Base-by-base conservation (phyloP, 2,888 invertebrate species). In the Odontothrips loti region DNA sequence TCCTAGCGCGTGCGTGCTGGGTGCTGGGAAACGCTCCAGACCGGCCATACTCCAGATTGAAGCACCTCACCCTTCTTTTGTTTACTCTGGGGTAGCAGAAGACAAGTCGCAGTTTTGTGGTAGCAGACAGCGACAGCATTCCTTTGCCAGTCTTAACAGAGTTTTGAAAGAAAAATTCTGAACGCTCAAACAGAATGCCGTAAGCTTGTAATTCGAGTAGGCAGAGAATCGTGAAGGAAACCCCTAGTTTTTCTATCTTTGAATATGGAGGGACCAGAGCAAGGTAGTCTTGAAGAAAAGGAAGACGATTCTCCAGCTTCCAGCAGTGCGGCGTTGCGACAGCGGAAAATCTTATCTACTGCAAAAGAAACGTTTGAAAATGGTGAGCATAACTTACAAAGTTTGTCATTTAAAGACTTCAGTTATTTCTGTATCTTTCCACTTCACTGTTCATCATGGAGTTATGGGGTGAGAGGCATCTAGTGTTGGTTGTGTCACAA, bases 361-460 rank as follows among this genome's bases (percentile, higher is more conserved):
- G 90, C 91, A 82, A 90, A 90, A 86, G 89, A 90, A 85, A 90
- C 90, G 82, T 86, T 90, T 82, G 90, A 90, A 85, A 90, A 90
- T 87, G 90, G 90, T 90, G 86, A 87, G 86, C 85, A 79, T 47
- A 43, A 11, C 20, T 17, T 58, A 58, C 17, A 17, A 6, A 20
- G 17, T 9, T 75, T 9, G 27, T 27, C 27, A 27, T 43, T 6
- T 43, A 6, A 43, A 6, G 68, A 23, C 12, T 27, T 75, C 23
- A 51, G 34, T 58, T 17, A 15, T 11, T 58, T 20, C 79, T 4
- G 34, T 10, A 1, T 79, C n/a, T 2, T 0, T 79, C 15, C 9
- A 79, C 11, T 15, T 34, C 79, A 43, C 6, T 20, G 48, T 23
- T 47, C 4, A 10, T 17, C 17, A 79, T n/a, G n/a, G 15, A 15